Conservation (phyloP, 2,113 vertebrate species). For the Donacobius atricapilla region DNA sequence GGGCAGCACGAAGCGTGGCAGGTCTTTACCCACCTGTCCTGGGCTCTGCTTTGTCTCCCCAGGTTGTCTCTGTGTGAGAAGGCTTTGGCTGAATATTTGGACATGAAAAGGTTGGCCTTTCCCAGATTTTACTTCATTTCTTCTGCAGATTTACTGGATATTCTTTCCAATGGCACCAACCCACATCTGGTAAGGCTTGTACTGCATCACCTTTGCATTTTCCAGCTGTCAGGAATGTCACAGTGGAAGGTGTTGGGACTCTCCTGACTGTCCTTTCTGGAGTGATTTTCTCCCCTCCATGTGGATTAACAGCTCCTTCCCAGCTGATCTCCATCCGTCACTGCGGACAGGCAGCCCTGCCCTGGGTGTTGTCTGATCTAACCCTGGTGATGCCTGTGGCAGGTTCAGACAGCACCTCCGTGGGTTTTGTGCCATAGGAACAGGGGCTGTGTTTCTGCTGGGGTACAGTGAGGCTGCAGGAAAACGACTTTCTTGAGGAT, state of each 20-base stretch:
- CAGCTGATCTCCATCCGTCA: neutral
- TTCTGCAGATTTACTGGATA: slow-evolving; percentile 93
- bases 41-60: slow-evolving; percentile 15
- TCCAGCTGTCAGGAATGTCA: neutral
- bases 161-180: slow-evolving; percentile 91
- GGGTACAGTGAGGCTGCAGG: neutral
- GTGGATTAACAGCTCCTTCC: neutral
- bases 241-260: neutral
- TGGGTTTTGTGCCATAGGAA: neutral
- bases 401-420: neutral
- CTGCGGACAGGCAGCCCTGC: neutral
- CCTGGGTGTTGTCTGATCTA: neutral
- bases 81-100: slow-evolving; percentile 91
- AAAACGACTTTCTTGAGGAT: neutral
- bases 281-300: neutral
- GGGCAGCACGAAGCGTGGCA: neutral
- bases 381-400: neutral
- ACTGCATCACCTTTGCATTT: neutral
- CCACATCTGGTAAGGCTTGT: slow-evolving; percentile 76
- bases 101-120: slow-evolving; percentile 91
- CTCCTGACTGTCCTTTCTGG: neutral
- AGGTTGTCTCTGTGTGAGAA: slow-evolving; percentile 94
- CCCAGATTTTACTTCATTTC: slow-evolving; percentile 97
- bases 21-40: neutral
- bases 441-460: neutral